Evolutionary conservation across 2,113 vertebrate species (phyloP).

Genomic region (Chroicocephalus ridibundus): DNA sequence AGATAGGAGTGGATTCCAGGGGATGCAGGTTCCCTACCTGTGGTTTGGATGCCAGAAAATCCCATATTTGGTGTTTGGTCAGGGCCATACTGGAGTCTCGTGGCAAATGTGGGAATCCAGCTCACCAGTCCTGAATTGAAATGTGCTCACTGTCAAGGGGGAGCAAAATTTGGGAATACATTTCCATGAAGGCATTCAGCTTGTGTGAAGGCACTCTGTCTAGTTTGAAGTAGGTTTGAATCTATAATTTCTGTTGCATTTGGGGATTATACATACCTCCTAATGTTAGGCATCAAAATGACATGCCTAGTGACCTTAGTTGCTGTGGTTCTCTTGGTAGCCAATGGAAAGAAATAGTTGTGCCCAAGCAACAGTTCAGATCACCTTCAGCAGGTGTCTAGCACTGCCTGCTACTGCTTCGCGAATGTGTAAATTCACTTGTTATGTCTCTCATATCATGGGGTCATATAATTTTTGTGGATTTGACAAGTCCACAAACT

Average conservation of each 20-base stretch:
- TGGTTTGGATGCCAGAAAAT: background rate
- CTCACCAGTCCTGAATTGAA: background rate
- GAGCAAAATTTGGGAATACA: background rate
- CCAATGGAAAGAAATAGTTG: background rate
- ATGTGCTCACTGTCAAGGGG: background rate
- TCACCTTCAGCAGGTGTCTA: background rate
- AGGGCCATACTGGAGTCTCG: accelerated
- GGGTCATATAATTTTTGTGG: background rate
- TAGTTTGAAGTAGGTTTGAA: background rate
- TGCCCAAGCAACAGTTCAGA: background rate
- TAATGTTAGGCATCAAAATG: background rate
- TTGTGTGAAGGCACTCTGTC: background rate
- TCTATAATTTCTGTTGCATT: background rate
- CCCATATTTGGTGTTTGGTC: background rate
- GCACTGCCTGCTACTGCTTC: background rate
- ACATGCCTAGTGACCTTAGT: background rate
- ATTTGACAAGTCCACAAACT: background rate
- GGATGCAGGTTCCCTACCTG: background rate
- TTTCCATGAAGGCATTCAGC: background rate
- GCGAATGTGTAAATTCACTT: background rate
- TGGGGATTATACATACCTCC: background rate
- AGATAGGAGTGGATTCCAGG: background rate
- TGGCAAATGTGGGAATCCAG: background rate
- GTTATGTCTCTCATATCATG: background rate
- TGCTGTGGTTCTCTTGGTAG: background rate